Evolutionary conservation across 2,797 vertebrate genomes (phyloP), one percentile per base, ranked within the genome.

Genomic region (Myotis vivesi): DNA sequence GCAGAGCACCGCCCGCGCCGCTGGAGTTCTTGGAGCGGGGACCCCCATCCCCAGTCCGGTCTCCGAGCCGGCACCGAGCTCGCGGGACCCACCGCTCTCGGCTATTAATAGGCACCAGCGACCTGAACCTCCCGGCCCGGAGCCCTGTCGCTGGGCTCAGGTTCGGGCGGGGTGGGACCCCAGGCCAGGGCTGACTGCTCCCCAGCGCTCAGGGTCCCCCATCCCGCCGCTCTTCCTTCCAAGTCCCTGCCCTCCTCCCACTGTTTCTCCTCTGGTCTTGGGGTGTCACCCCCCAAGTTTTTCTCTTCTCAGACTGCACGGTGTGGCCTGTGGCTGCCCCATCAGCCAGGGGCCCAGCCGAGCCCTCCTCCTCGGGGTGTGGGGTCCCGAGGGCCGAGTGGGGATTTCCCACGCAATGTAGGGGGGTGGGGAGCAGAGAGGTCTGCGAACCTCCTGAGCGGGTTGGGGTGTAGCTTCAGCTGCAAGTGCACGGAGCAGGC

Each of bases 231-330:
- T 57, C 46, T 23, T 44, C 51, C 30, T 33, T 57, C 33, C 51
- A n/a, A 3, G n/a, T 4, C 20, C 36, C 44, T 12, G 28, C 51
- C 28, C 28, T 77, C 2, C n/a, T n/a, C 69, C 76, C 25, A 19
- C 33, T 62, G 46, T 38, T 10, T 68, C 51, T 15, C 75, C 33
- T 75, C 22, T 0, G 6, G 22, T 57, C 76, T 77, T 20, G 1
- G 82, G 75, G 57, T 87, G 86, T 85, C 66, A 28, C 44, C 92
- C 89, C 90, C 49, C 33, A 96, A 97, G 95, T 97, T 97, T 97
- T 87, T 85, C 77, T 94, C 57, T 66, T 89, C 57, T 46, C 11
- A 49, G 88, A 86, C 81, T 90, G 87, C 57, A 20, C 1, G 0
- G 30, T 87, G 25, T 92, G 86, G 68, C 64, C 77, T 44, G 69